Percentiles rank a stretch among this genome's conserved stretches.
phyloP scores from a whole-genome alignment of 2,888 invertebrate species.

The Embidobia sp. region DNA sequence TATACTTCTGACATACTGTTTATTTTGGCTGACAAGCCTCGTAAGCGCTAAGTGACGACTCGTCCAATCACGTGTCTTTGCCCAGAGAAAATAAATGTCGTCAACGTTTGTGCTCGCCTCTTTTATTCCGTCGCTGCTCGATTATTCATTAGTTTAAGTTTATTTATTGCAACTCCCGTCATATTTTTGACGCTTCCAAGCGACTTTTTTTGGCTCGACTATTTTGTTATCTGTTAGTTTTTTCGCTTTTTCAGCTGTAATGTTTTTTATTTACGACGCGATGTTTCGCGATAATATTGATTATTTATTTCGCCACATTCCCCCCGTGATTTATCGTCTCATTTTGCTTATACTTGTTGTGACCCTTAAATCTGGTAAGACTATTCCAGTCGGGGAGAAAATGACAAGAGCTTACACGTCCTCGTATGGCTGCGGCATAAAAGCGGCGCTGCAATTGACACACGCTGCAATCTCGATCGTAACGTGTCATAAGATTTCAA shows the following conservation, averaged over 20 bases:
- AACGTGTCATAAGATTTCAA: conserved; percentile 42
- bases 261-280: no score
- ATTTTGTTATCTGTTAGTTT: no score
- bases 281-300: no score
- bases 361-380: conserved; percentile 37
- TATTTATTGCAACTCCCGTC: no score
- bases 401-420: conserved; percentile 45
- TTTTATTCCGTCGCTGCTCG: neutral
- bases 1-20: conserved; percentile 80
- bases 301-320: neutral
- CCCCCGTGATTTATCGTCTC: conserved; percentile 17
- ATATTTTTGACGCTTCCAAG: no score
- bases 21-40: conserved; percentile 77
- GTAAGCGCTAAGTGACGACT: conserved; percentile 71
- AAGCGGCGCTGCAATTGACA: conserved; percentile 37
- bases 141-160: neutral
- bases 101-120: neutral
- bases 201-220: no score
- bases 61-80: conserved; percentile 61
- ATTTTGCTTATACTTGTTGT: conserved; percentile 22
- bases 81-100: conserved; percentile 43
- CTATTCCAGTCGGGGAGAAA: conserved; percentile 18
- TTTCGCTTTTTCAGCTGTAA: no score
- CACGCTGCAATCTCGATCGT: conserved; percentile 29
- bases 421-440: conserved; percentile 44